These are phyloP conservation scores for Andrena haemorrhoa DNA, from an alignment of 2,888 invertebrate genomes.

Conservation along the genomic window DNA sequence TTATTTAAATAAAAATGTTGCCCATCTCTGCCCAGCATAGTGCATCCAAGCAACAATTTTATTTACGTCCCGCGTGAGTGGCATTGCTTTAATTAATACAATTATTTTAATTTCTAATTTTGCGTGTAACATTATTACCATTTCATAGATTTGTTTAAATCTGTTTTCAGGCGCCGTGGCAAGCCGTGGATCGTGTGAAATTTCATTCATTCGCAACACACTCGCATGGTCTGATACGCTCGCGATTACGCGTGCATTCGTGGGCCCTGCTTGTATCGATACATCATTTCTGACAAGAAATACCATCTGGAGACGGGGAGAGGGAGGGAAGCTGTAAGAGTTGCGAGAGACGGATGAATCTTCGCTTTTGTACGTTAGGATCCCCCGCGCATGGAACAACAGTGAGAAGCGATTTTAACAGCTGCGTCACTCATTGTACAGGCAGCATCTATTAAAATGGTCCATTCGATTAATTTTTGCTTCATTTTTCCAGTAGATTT, in stretches of 20 bases:
- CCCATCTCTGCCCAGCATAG: too few relatives aligned
- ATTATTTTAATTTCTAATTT: not conserved
- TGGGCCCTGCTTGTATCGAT: slow-evolving; percentile 47
- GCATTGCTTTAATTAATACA: not conserved
- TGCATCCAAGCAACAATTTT: too few relatives aligned
- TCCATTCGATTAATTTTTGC: slow-evolving; percentile 45
- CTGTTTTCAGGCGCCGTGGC: not conserved
- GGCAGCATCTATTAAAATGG: slow-evolving; percentile 62
- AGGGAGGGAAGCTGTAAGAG: slow-evolving; percentile 27
- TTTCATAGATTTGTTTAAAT: not conserved
- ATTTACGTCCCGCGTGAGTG: too few relatives aligned
- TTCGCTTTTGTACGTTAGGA: slow-evolving; percentile 46
- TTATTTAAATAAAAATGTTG: too few relatives aligned
- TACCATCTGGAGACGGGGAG: slow-evolving; percentile 23
- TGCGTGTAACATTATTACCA: not conserved
- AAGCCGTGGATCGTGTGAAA: not conserved
- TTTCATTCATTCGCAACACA: slow-evolving; percentile 31
- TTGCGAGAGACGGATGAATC: slow-evolving; percentile 48
- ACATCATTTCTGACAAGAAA: slow-evolving; percentile 56
- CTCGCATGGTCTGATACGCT: slow-evolving; percentile 21
- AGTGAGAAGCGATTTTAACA: slow-evolving; percentile 65
- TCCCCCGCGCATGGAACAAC: slow-evolving; percentile 24
- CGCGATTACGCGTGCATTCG: slow-evolving; percentile 43
- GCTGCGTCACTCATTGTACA: slow-evolving; percentile 61
- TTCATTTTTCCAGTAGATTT: not conserved